Evolutionary conservation across 2,888 invertebrate species (phyloP).

Genomic region (Rapana venosa): DNA sequence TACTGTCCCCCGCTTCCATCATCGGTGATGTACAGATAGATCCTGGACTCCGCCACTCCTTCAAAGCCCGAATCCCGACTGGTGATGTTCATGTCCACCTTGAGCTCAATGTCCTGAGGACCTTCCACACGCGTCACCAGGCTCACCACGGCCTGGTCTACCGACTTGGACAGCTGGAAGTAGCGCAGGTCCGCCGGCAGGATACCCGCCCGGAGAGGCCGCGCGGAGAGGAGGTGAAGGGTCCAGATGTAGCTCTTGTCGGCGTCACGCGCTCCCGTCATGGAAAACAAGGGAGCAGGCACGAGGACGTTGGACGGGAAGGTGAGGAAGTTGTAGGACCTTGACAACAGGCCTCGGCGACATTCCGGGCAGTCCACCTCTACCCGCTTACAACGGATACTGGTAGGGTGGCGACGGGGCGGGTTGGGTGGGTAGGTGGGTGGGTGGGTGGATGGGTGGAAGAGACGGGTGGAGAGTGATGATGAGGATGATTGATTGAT

Average conservation of each 20-base stretch:
- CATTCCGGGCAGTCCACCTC: conserved; percentile 88
- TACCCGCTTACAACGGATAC: conserved; percentile 86
- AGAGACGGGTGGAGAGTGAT: too few species aligned
- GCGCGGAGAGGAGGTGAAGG: conserved; percentile 82
- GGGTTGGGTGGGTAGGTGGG: too few species aligned
- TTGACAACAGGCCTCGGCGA: conserved; percentile 88
- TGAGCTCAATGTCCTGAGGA: conserved; percentile 93
- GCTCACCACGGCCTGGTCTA: conserved; percentile 84
- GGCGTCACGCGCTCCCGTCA: conserved; percentile 88
- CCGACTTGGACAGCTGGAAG: conserved; percentile 76
- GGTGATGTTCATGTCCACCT: conserved; percentile 87
- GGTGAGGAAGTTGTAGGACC: conserved; percentile 95
- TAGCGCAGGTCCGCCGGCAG: conserved; percentile 72
- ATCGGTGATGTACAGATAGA: conserved; percentile 89
- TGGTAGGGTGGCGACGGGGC: conserved; percentile 44
- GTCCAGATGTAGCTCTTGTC: conserved; percentile 87
- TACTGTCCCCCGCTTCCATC: conserved; percentile 34
- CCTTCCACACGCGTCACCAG: conserved; percentile 87
- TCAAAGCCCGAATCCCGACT: conserved; percentile 83
- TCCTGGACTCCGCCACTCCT: conserved; percentile 90
- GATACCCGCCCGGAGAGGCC: conserved; percentile 80
- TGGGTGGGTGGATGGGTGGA: too few species aligned
- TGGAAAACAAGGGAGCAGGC: conserved; percentile 88
- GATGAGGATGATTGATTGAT: not conserved
- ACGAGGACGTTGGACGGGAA: conserved; percentile 85